Percentiles rank a stretch among this genome's conserved stretches.
Evolutionary conservation across 2,888 invertebrate genomes (phyloP).

Genomic region (Aphodius granarius): DNA sequence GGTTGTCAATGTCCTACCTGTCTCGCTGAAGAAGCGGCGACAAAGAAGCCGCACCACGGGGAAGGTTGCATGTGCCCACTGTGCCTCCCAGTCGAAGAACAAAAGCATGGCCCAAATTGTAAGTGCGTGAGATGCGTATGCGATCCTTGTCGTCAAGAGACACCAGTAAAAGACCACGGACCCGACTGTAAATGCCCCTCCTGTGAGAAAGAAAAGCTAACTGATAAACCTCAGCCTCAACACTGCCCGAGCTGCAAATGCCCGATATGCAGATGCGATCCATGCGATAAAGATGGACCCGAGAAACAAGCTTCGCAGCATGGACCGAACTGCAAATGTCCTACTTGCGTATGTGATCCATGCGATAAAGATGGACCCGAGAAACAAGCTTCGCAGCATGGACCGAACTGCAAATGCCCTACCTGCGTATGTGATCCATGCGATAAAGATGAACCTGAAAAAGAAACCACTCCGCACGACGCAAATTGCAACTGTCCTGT

Average conservation of each 20-base stretch:
- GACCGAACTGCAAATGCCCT: conserved; percentile 20
- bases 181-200: conserved; percentile 9
- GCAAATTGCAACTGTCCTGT: conserved; percentile 20
- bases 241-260: conserved; percentile 19
- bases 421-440: conserved; percentile 27
- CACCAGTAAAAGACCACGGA: background rate
- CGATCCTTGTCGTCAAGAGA: conserved; percentile 20
- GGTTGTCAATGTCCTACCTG: conserved; percentile 7
- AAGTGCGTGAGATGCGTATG: conserved; percentile 16
- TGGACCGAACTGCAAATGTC: conserved; percentile 20
- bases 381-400: background rate
- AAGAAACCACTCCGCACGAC: background rate
- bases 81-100: background rate
- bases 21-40: background rate
- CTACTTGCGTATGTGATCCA: conserved; percentile 25
- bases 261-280: conserved; percentile 21
- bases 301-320: background rate
- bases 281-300: conserved; percentile 20
- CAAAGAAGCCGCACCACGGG: background rate
- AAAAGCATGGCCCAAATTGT: conserved; percentile 4
- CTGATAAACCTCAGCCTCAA: too few relatives aligned
- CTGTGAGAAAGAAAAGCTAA: too few relatives aligned
- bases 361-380: conserved; percentile 18
- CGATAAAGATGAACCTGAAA: conserved; percentile 4
- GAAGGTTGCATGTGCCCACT: background rate